A percentile compares a stretch with the other conserved stretches of the same genome.
These are phyloP conservation scores for Colaptes auratus DNA, from an alignment of 2,113 vertebrate genomes.

Conservation along the genomic window DNA sequence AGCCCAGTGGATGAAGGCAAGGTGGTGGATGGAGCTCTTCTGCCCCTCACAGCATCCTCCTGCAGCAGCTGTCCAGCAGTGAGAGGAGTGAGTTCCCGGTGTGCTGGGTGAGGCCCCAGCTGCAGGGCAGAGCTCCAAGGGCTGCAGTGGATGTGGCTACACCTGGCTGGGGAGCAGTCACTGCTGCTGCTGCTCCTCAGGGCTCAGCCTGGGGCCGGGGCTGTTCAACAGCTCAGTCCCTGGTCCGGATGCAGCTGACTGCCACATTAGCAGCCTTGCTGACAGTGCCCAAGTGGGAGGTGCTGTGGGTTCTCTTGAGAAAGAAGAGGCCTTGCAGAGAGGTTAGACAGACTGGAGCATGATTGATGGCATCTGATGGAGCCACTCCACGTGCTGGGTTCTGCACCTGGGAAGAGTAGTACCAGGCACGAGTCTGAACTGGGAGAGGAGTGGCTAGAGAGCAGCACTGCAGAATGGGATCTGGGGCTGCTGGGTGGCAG, in stretches of 20 bases:
- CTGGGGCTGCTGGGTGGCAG: background rate
- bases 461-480: background rate
- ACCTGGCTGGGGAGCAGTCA: background rate
- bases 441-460: background rate
- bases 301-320: background rate
- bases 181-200: background rate
- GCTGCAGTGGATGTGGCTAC: background rate
- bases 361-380: background rate
- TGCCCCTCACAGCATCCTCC: background rate
- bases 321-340: background rate
- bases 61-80: background rate
- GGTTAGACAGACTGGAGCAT: background rate
- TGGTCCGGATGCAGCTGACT: background rate
- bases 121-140: background rate
- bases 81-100: rapidly evolving
- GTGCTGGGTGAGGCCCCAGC: rapidly evolving
- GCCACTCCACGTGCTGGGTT: background rate
- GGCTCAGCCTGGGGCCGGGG: background rate
- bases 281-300: background rate
- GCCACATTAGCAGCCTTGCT: background rate
- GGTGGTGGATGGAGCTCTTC: background rate
- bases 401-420: background rate
- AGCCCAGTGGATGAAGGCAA: background rate
- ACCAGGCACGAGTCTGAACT: background rate
- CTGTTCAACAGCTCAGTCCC: background rate